Conservation (phyloP, 2,113 vertebrate genomes). For the Sprattus sprattus region DNA sequence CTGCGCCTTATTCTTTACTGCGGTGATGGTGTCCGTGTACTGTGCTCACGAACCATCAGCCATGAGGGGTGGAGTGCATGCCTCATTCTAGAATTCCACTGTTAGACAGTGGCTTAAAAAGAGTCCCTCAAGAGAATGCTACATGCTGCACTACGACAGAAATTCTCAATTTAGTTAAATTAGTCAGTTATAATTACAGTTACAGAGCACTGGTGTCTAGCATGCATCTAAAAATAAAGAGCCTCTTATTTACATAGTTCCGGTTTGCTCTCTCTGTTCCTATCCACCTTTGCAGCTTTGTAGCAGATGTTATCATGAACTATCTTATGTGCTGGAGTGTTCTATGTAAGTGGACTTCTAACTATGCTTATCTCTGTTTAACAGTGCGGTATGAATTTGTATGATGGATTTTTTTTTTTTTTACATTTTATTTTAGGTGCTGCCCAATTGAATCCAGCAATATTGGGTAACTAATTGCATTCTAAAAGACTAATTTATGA, state of each 20-base stretch:
- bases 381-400: background rate
- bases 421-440: constrained; percentile 37
- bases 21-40: no score
- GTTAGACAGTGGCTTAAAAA: background rate
- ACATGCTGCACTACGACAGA: background rate
- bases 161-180: background rate
- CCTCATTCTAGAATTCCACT: no score
- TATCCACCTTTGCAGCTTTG: background rate
- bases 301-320: constrained; percentile 22
- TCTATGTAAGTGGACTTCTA: constrained; percentile 29
- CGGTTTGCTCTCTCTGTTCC: background rate
- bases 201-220: background rate
- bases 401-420: background rate
- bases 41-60: no score
- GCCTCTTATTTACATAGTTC: background rate
- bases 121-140: background rate
- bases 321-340: background rate
- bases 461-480: background rate
- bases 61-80: no score
- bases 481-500: background rate
- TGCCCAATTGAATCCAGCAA: constrained; percentile 22
- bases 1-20: no score
- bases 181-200: no score
- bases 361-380: background rate
- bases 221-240: background rate